Evolutionary conservation across 1,140 invertebrate genomes (phyloP).

Genomic region (Aphelenchoides besseyi): DNA sequence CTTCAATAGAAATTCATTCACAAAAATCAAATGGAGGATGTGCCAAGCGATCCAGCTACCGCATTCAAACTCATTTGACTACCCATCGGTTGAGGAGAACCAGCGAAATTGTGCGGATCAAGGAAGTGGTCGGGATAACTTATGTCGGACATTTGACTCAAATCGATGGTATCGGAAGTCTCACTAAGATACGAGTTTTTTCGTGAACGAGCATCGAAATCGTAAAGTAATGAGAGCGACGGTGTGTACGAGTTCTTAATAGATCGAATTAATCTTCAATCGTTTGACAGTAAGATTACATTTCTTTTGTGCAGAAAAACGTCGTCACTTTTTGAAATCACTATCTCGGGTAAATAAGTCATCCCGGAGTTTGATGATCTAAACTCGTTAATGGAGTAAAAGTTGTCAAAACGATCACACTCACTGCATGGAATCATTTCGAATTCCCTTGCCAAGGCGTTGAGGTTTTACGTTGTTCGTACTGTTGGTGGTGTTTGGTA

Average conservation of each 20-base stretch:
- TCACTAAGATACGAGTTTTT: slow-evolving; percentile 10
- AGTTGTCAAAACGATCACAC: not conserved
- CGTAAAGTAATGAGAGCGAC: slow-evolving; percentile 6
- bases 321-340: slow-evolving; percentile 32
- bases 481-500: not conserved
- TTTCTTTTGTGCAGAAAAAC: not conserved
- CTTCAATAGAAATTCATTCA: too few species aligned
- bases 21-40: too few species aligned
- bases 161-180: slow-evolving; percentile 12
- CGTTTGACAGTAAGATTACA: not conserved
- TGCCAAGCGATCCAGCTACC: too few species aligned
- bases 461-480: slow-evolving; percentile 14
- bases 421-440: slow-evolving; percentile 18
- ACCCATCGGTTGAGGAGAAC: not conserved
- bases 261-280: not conserved
- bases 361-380: slow-evolving; percentile 7
- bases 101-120: not conserved
- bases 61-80: slow-evolving; percentile 7
- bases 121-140: not conserved
- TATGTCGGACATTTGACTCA: slow-evolving; percentile 14
- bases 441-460: not conserved
- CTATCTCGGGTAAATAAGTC: slow-evolving; percentile 24
- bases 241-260: slow-evolving; percentile 11
- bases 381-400: not conserved
- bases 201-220: slow-evolving; percentile 9